Base-by-base conservation (phyloP, 2,797 vertebrate genomes). In the Sebastes hopkinsi region DNA sequence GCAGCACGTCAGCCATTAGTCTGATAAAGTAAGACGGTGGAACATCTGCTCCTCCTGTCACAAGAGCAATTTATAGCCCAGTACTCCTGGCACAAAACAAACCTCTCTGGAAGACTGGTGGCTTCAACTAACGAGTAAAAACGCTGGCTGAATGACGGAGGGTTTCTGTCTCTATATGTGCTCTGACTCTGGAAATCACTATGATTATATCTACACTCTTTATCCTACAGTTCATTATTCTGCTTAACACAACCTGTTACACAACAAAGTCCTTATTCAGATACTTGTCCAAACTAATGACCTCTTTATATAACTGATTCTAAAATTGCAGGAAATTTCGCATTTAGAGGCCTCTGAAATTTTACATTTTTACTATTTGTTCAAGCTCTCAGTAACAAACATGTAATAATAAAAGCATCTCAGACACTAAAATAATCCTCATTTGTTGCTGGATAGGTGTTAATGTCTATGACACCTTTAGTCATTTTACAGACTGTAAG, bases 31-130 rank as follows among this genome's bases (percentile, higher is more conserved):
- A 65, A 81, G 68, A 83, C 66, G 60, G 80, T 67, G 46, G 38
- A 70, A 79, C 87, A 87, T 85, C 89, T 90, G 91, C 77, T 87
- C 70, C 76, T 72, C 68, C 75, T 87, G 79, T 76, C 81, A 65
- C 13, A 69, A 56, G 70, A 86, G 78, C 27, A 75, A 88, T 90
- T 84, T 85, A 89, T 87, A 77, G 83, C 66, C 32, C 68, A 68
- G 77, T 8, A n/a, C 83, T 84, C 30, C 74, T 77, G 82, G 89
- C 74, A 80, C 50, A 58, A 82, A 81, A 79, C 74, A 67, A 80
- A 78, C 46, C 62, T 85, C 62, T 72, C 34, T 46, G 61, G 72
- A 77, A 64, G 75, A 85, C 70, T 64, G 72, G 71, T 79, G 80
- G 66, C 50, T 79, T 89, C 75, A 67, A 81, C 46, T 67, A 64